A percentile compares a stretch with the other conserved stretches of the same genome.
phyloP scores from a whole-genome alignment of 2,888 invertebrate genomes.

The Gasteruption jaculator region DNA sequence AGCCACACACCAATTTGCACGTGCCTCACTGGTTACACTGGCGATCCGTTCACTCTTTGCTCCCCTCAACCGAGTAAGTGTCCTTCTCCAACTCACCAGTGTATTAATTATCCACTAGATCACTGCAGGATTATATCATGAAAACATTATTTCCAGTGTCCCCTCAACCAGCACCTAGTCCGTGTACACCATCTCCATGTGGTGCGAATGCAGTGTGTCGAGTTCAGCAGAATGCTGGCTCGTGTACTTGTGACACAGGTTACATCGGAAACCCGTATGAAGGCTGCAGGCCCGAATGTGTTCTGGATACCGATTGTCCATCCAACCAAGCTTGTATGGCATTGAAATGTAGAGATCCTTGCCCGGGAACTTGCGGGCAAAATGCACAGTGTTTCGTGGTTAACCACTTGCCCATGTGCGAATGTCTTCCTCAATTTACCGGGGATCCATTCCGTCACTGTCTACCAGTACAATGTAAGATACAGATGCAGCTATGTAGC shows the following conservation, averaged over 20 bases:
- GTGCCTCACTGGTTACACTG: conserved; percentile 61
- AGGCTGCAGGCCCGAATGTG: conserved; percentile 75
- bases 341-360: conserved; percentile 78
- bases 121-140: too few relatives aligned
- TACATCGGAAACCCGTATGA: conserved; percentile 72
- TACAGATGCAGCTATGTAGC: too few relatives aligned
- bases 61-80: conserved; percentile 48
- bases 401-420: conserved; percentile 63
- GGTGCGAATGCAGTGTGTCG: conserved; percentile 73
- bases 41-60: conserved; percentile 63
- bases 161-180: conserved; percentile 38
- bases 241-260: conserved; percentile 71
- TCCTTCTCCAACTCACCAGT: too few relatives aligned
- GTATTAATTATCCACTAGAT: too few relatives aligned
- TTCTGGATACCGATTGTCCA: conserved; percentile 72
- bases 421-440: conserved; percentile 48
- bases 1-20: conserved; percentile 68
- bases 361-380: conserved; percentile 71
- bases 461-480: conserved; percentile 21
- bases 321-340: conserved; percentile 70
- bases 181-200: conserved; percentile 69
- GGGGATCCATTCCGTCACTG: conserved; percentile 53
- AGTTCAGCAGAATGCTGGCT: conserved; percentile 66
- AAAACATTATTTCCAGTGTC: conserved; percentile 6
- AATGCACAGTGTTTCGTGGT: conserved; percentile 72